These are phyloP conservation scores for Piprites chloris DNA, from an alignment of 2,113 vertebrate species.

Conservation along the genomic window DNA sequence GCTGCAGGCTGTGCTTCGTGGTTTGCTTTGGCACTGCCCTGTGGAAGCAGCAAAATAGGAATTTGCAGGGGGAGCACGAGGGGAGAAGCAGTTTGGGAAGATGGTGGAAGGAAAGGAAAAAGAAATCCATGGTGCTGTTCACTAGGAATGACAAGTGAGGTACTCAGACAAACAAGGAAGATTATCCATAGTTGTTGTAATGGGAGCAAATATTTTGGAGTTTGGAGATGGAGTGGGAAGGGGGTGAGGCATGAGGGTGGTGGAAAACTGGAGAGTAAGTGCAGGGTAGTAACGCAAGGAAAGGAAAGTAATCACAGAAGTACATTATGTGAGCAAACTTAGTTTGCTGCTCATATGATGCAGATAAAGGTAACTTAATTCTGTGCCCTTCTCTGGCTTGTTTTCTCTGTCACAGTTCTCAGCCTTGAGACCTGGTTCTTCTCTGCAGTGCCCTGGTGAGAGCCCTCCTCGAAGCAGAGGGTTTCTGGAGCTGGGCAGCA, in stretches of 20 bases:
- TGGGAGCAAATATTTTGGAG: neutral
- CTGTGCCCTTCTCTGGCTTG: neutral
- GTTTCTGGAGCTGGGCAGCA: neutral
- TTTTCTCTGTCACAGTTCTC: neutral
- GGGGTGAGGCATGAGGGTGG: neutral
- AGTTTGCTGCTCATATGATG: neutral
- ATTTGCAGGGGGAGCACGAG: neutral
- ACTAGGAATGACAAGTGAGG: neutral
- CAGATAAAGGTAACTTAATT: neutral
- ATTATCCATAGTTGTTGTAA: neutral
- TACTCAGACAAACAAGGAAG: fast-evolving
- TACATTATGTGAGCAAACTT: neutral
- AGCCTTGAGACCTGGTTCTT: neutral
- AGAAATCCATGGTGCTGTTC: neutral
- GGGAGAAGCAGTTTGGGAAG: neutral
- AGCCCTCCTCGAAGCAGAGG: neutral
- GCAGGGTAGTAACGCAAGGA: neutral
- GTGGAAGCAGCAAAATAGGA: neutral
- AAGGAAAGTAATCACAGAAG: neutral
- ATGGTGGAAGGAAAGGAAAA: neutral
- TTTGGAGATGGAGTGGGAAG: neutral
- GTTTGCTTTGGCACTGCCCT: neutral
- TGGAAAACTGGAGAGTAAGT: neutral
- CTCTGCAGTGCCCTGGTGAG: fast-evolving
- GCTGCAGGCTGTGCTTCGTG: neutral